These are phyloP conservation scores for Podarcis muralis DNA, from an alignment of 2,113 vertebrate genomes.

Conservation along the genomic window DNA sequence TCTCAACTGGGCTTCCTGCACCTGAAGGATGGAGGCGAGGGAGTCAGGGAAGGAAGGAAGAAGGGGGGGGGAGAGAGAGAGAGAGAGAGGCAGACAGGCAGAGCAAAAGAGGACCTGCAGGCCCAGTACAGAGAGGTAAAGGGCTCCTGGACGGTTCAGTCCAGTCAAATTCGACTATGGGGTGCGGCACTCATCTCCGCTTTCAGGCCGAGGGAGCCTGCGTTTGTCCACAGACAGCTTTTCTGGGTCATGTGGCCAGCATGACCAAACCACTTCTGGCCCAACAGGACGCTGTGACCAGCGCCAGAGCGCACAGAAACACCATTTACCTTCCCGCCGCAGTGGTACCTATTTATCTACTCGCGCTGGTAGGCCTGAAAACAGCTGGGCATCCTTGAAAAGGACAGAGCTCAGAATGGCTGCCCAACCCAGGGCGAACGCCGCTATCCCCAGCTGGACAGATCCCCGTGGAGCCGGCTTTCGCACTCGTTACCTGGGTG, in stretches of 20 bases:
- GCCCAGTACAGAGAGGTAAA: neutral
- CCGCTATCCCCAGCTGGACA: neutral
- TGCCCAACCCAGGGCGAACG: neutral
- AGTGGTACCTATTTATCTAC: no score
- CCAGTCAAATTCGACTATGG: no score
- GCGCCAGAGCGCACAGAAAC: no score
- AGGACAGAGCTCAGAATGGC: neutral
- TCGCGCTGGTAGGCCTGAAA: neutral
- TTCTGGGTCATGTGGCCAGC: no score
- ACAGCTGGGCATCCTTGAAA: neutral
- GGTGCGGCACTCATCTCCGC: no score
- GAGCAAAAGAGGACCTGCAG: neutral
- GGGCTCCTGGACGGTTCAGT: neutral
- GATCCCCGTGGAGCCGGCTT: neutral
- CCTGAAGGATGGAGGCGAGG: slow-evolving; percentile 40
- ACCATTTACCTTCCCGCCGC: no score
- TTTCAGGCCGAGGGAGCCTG: no score
- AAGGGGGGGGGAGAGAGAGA: neutral
- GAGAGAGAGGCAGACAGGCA: no score
- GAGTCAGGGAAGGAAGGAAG: slow-evolving; percentile 18
- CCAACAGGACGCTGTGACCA: no score
- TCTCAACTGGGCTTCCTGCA: slow-evolving; percentile 72
- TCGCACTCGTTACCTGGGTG: slow-evolving; percentile 69
- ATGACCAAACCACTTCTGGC: no score
- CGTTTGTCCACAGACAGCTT: no score